A percentile compares a stretch with the other conserved stretches of the same genome.
Evolutionary conservation across 64 coral and sea anemone genomes (phyloP).

Genomic region (Platygyra sinensis): DNA sequence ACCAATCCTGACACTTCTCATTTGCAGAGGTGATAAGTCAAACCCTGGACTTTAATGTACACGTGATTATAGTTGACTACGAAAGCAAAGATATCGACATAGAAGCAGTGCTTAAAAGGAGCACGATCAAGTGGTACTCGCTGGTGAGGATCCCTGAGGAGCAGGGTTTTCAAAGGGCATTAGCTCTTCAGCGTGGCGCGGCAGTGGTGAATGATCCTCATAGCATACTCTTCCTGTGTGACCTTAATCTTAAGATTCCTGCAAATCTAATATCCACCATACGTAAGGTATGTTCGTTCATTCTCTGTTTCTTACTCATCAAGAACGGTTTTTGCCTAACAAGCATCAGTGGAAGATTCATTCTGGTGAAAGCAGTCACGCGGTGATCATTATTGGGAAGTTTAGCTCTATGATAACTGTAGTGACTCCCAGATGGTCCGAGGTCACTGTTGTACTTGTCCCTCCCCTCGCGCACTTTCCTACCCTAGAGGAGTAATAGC

Average conservation of each 20-base stretch:
- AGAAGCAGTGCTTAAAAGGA: constrained; percentile 50
- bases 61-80: constrained; percentile 80
- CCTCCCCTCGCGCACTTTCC: too few species aligned
- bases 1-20: not conserved
- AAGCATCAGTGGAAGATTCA: too few species aligned
- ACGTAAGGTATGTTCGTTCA: constrained; percentile 56
- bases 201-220: constrained; percentile 73
- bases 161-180: constrained; percentile 67
- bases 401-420: too few species aligned
- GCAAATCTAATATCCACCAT: constrained; percentile 55
- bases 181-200: constrained; percentile 74
- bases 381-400: too few species aligned
- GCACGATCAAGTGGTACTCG: constrained; percentile 52
- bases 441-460: too few species aligned
- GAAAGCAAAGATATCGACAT: constrained; percentile 81
- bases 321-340: not conserved
- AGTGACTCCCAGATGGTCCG: too few species aligned
- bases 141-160: constrained; percentile 57
- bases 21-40: constrained; percentile 68
- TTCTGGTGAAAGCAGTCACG: too few species aligned
- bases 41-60: constrained; percentile 61
- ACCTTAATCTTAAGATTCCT: constrained; percentile 89
- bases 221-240: constrained; percentile 87
- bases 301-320: not conserved
- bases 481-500: too few species aligned